These are phyloP conservation scores for Chionodraco myersi DNA, from an alignment of 2,113 vertebrate genomes.

Conservation along the genomic window DNA sequence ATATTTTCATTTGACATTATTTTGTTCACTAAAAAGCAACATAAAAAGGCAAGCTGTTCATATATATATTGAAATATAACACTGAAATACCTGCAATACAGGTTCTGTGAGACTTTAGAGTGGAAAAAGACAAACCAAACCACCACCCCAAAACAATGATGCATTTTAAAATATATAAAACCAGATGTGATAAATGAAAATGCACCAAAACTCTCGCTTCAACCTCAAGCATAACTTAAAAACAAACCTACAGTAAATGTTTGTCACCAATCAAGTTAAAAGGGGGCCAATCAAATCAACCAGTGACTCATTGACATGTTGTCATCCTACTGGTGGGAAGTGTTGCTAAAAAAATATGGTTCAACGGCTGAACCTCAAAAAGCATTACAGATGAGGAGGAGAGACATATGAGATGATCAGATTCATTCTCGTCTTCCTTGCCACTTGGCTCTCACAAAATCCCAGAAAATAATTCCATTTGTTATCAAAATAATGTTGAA, in stretches of 20 bases:
- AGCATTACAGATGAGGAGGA: neutral
- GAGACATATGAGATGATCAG: neutral
- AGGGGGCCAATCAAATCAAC: slow-evolving; percentile 19
- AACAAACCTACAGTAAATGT: neutral
- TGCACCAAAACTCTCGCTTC: neutral
- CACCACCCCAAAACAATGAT: neutral
- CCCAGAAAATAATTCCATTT: neutral
- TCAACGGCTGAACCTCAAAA: neutral
- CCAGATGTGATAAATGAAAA: neutral
- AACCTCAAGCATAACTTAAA: neutral
- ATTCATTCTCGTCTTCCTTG: neutral
- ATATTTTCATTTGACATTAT: neutral
- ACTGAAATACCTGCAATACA: slow-evolving; percentile 43
- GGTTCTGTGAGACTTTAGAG: slow-evolving; percentile 45
- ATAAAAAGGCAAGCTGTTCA: neutral
- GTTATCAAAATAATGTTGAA: neutral
- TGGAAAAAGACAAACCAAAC: slow-evolving; percentile 62
- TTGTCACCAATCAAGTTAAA: slow-evolving; percentile 10
- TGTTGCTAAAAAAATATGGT: slow-evolving; percentile 20
- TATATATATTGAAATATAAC: slow-evolving; percentile 9
- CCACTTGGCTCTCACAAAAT: neutral
- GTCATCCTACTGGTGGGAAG: slow-evolving; percentile 9
- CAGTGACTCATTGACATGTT: slow-evolving; percentile 44
- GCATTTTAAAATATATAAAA: neutral
- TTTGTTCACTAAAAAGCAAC: neutral